phyloP scores from a whole-genome alignment of 2,113 vertebrate genomes.

The Aix galericulata region DNA sequence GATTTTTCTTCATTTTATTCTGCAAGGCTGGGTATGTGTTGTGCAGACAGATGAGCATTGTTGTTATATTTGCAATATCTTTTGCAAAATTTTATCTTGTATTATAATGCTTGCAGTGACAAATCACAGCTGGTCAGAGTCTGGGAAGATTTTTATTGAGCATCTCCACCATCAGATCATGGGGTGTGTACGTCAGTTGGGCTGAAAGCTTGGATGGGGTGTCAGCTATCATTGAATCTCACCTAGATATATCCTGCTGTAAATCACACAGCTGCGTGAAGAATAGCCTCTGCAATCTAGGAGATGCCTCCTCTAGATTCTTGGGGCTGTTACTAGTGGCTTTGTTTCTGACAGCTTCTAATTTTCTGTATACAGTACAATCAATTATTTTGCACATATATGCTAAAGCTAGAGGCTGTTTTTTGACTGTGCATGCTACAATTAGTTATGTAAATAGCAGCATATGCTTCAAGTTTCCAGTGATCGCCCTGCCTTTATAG shows the following conservation, averaged over 20 bases:
- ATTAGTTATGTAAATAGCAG: conserved; percentile 74
- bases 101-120: not conserved
- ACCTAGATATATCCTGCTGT: conserved; percentile 47
- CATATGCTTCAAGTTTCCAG: conserved; percentile 70
- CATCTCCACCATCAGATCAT: not conserved
- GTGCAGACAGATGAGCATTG: not conserved
- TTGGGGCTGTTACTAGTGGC: conserved; percentile 41
- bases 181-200: conserved; percentile 46
- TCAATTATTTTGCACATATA: conserved; percentile 67
- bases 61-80: not conserved
- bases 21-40: not conserved
- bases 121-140: not conserved
- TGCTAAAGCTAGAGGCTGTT: conserved; percentile 71
- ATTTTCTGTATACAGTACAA: conserved; percentile 67
- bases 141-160: conserved; percentile 30
- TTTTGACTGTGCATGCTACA: conserved; percentile 69
- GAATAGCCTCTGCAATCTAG: conserved; percentile 43
- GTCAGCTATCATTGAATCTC: conserved; percentile 54
- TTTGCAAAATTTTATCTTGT: not conserved
- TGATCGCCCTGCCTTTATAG: conserved; percentile 57
- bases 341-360: conserved; percentile 70
- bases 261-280: conserved; percentile 43
- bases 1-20: not conserved
- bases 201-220: conserved; percentile 26
- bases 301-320: conserved; percentile 28